Evolutionary conservation across 2,113 vertebrate genomes (phyloP), one percentile per base, ranked within the genome.

Genomic region (Pionites leucogaster): DNA sequence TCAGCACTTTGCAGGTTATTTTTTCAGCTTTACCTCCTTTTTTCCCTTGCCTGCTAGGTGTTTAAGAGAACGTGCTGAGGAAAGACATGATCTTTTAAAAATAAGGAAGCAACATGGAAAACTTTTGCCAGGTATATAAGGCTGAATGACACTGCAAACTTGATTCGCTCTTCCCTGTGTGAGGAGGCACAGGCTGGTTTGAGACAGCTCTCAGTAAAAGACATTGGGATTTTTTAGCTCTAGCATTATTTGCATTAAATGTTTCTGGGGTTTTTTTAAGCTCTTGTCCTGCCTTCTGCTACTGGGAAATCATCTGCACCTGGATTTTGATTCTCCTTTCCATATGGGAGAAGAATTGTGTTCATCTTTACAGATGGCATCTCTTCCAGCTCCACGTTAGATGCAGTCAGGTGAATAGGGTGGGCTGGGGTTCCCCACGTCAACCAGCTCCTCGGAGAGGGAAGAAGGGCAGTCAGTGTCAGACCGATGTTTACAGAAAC

Each of bases 381-480:
- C n/a, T 70, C 17, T 77, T 64, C 57, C 57, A 62, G 62, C 70
- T 65, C 53, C 1, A 3, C 0, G 0, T 28, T 37, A 37, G 60
- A 55, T 52, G 76, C 3, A 10, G 29, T 29, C 42, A 79, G 86
- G 94, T 83, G 76, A 68, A 59, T 6, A 49, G 52, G 15, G 25
- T 65, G 82, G 67, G 67, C 37, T 41, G 75, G 64, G 28, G 46
- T 52, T 70, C 80, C 64, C n/a, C 69, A 28, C 3, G 1, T 39
- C 83, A 71, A 28, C 7, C 0, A 0, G 17, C 18, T 53, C 52
- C 68, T 60, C 0, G 0, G 67, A 35, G 24, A 44, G 77, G 17
- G 27, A 67, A 83, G 68, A n/a, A 60, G 7, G 50, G 35, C 75
- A 74, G 46, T 20, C 75, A 80, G 76, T 4, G 0, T 64, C 35